These are phyloP conservation scores for Leptestheria dahalacensis DNA, from an alignment of 1,140 invertebrate species.

Conservation along the genomic window DNA sequence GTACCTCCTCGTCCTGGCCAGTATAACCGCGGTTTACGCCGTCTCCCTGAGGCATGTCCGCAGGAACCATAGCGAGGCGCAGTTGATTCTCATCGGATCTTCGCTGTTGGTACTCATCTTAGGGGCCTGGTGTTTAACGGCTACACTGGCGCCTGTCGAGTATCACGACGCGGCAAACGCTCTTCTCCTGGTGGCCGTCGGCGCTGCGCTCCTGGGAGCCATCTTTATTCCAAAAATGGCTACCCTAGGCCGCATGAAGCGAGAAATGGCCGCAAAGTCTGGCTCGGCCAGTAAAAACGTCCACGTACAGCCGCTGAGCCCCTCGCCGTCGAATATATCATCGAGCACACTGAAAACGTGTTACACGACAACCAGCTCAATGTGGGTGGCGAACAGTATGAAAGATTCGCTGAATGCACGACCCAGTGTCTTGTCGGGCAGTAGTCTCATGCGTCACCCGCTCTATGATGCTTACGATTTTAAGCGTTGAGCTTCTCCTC, in stretches of 20 bases:
- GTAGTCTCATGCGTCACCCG: neutral
- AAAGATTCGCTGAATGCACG: neutral
- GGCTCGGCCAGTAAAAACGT: neutral
- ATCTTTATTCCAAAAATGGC: constrained; percentile 12
- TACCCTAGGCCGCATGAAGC: neutral
- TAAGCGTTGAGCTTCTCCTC: neutral
- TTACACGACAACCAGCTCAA: neutral
- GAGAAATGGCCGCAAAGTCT: neutral
- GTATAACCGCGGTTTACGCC: constrained; percentile 11
- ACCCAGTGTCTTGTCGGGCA: neutral
- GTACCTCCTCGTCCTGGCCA: constrained; percentile 12
- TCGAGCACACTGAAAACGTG: neutral
- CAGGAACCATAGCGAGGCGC: constrained; percentile 13
- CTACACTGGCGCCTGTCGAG: neutral
- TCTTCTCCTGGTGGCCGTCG: neutral
- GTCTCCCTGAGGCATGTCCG: constrained; percentile 8
- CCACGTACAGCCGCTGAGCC: too few species aligned
- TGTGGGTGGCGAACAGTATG: neutral
- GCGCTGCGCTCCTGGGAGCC: neutral
- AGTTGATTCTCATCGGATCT: constrained; percentile 12
- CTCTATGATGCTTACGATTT: neutral
- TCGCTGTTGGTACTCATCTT: neutral
- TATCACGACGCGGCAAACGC: constrained; percentile 8
- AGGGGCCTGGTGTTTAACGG: neutral
- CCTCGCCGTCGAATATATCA: neutral